Percentiles rank a stretch among this genome's conserved stretches.
Evolutionary conservation across 2,797 vertebrate species (phyloP).

Genomic region (Thalassophryne amazonica): DNA sequence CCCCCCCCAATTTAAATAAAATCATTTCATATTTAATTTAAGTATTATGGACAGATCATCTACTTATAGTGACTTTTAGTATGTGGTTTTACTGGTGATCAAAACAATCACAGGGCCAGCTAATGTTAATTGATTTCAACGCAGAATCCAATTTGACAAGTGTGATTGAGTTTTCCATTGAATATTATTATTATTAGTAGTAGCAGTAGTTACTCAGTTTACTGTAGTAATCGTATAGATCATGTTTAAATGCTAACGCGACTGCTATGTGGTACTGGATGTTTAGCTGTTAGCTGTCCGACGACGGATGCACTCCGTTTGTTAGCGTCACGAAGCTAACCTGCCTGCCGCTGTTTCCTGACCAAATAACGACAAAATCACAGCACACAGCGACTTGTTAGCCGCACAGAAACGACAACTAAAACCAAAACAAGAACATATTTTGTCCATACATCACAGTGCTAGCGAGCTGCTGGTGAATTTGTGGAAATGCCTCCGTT

Average conservation of each 20-base stretch:
- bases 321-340: conserved; percentile 57
- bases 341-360: conserved; percentile 14
- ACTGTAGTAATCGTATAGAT: fast-evolving
- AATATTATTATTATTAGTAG: no score
- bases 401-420: fast-evolving
- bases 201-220: no score
- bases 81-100: no score
- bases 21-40: no score
- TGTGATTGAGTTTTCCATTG: no score
- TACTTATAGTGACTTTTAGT: no score
- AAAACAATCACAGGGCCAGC: no score
- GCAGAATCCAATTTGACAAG: no score
- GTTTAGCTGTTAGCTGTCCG: conserved; percentile 47
- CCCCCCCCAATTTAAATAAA: no score
- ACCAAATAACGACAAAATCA: conserved; percentile 23
- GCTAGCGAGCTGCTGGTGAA: not conserved
- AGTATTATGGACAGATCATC: no score
- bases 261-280: not conserved
- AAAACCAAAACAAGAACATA: fast-evolving
- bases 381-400: not conserved
- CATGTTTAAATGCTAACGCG: not conserved
- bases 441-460: not conserved
- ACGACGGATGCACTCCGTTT: conserved; percentile 28
- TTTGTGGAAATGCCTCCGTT: not conserved
- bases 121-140: no score